Conservation (phyloP, 2,888 invertebrate genomes). For the Sipha maydis region DNA sequence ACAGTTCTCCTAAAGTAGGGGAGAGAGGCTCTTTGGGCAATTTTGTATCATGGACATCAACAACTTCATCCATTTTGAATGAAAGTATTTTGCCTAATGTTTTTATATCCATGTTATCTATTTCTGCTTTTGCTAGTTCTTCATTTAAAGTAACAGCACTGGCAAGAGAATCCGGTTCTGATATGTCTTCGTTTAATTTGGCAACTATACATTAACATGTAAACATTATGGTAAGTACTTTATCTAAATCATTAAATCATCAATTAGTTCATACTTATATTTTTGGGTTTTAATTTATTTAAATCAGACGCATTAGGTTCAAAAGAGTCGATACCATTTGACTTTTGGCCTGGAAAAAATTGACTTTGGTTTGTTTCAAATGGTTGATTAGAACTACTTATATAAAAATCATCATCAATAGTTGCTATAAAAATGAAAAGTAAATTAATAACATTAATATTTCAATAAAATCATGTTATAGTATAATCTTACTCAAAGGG, state of each 20-base stretch:
- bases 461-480: neutral
- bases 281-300: conserved; percentile 43
- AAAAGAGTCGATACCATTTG: conserved; percentile 49
- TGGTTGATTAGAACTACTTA: conserved; percentile 78
- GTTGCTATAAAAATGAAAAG: conserved; percentile 52
- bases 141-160: conserved; percentile 25
- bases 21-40: conserved; percentile 63
- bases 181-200: conserved; percentile 47
- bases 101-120: conserved; percentile 60
- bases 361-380: conserved; percentile 70
- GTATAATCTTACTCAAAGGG: neutral
- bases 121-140: conserved; percentile 54
- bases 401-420: conserved; percentile 77
- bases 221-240: neutral
- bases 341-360: conserved; percentile 64
- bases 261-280: conserved; percentile 23
- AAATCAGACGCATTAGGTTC: conserved; percentile 54
- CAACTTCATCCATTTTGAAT: conserved; percentile 25
- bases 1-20: conserved; percentile 73
- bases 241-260: conserved; percentile 4
- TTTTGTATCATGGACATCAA: conserved; percentile 3
- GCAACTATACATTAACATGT: neutral
- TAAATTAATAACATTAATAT: neutral
- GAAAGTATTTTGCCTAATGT: conserved; percentile 47
- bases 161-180: conserved; percentile 30